Base-by-base conservation (phyloP, 2,888 invertebrate species). In the Drosophila eohydei region DNA sequence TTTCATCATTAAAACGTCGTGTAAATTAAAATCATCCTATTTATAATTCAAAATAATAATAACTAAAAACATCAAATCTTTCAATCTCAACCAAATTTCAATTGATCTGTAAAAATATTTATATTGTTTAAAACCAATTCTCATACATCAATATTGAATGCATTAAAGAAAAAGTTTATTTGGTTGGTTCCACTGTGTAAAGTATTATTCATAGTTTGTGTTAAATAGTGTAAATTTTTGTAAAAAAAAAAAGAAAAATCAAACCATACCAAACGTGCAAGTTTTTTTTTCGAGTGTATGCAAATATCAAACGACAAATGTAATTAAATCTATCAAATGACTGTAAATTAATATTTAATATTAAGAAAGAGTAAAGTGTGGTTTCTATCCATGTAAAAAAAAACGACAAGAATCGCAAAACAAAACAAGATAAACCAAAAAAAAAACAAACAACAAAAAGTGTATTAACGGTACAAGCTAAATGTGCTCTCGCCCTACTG, bases 1-100 rank as follows among this genome's bases (percentile, higher is more conserved):
- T 87, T 87, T 88, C 89, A 88, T 86, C 89, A 87, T 86, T 80
- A 77, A 74, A 81, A 73, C 87, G 87, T 75, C 88, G 89, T 89
- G 86, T 89, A 89, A 74, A 86, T 87, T 89, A 76, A 87, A 79
- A 78, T 88, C 86, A 86, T 89, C 78, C 71, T 86, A 84, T 75
- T 84, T 86, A 84, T 89, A 89, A 87, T 82, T 81, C 69, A 83
- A 74, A 70, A 68, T 59, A 63, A 74, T 43, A 70, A 72, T 61
- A 76, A 68, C 72, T 71, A 50, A 41, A 72, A 74, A 62, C 44
- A 63, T 64, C 50, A 63, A 70, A 56, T 67, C 60, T 64, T 73
- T 43, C 48, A 77, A 79, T 74, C 74, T 79, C 74, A 78, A 78
- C 16, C 16, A 21, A 57, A 60, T 62, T 80, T 67, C 41, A 60